Percentiles rank a stretch among this genome's conserved stretches.
phyloP scores from a whole-genome alignment of 2,113 vertebrate genomes.

The Cinclus cinclus region DNA sequence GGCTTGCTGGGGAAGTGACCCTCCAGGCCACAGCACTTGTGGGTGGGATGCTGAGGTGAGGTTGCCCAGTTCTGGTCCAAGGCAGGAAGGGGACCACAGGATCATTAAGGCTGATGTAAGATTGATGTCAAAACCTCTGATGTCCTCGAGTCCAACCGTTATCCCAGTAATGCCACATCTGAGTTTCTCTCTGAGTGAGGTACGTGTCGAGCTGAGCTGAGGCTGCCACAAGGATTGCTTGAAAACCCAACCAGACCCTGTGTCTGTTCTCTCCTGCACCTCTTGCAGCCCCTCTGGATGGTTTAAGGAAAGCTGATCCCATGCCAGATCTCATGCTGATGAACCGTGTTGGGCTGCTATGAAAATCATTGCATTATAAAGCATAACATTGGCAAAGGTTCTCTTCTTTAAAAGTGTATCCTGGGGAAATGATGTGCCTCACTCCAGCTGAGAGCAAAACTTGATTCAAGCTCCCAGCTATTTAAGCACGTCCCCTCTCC shows the following conservation, averaged over 20 bases:
- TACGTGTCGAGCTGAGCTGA: accelerated
- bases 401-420: neutral
- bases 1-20: neutral
- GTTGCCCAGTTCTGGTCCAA: neutral
- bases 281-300: neutral
- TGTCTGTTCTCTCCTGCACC: neutral
- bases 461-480: neutral
- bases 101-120: neutral
- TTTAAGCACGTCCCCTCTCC: neutral
- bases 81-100: accelerated
- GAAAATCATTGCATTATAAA: conserved; percentile 17
- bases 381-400: conserved; percentile 39
- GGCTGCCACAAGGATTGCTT: neutral
- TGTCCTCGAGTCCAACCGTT: accelerated
- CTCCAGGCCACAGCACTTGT: accelerated
- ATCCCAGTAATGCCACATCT: accelerated
- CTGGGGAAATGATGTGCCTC: neutral
- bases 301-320: neutral
- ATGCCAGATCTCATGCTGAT: conserved; percentile 33
- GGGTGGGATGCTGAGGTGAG: accelerated
- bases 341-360: conserved; percentile 28
- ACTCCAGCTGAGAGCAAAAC: neutral
- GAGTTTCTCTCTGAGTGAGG: neutral
- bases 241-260: neutral
- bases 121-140: neutral